Base-by-base conservation (phyloP, 2,797 vertebrate species). In the Cuculus canorus region DNA sequence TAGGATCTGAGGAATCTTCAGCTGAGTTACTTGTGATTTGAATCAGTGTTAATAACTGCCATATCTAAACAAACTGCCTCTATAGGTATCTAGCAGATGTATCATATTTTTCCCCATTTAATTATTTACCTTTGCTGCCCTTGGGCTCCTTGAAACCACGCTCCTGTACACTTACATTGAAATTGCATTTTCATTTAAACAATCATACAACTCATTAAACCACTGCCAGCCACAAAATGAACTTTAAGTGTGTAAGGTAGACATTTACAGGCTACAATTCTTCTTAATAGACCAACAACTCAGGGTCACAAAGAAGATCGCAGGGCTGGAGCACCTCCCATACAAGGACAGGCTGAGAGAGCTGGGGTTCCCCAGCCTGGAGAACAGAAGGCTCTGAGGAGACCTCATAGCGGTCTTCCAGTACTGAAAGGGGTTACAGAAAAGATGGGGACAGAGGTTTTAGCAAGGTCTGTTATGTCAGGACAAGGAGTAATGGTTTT, bases 111-210 rank as follows among this genome's bases (percentile, higher is more conserved):
- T 25, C 19, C 21, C 24, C 30, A 28, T 82, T 82, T 82, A 95
- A 83, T 93, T 84, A 90, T 83, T 88, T 84, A 82, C 32, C 59
- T 95, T 79, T 82, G 25, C 59, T 77, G 73, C 93, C 66, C 43
- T 73, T 54, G 63, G 48, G 63, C 21, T 86, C 54, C 82, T 66
- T 50, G 53, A 91, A 94, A 48, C 53, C 48, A 57, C 69, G 19
- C 19, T 82, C 53, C 47, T 83, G 61, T 28, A 86, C 1, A 1
- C 16, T 71, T n/a, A 14, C 0, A 0, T 32, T 63, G 41, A 60
- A 91, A 59, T 0, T 35, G 27, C 11, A 35, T 69, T 84, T 92
- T 88, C 43, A 78, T 86, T 86, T 70, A 81, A 37, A 50, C 88
- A 72, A 79, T 59, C 52, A 33, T 10, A 39, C 16, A 86, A 48